Evolutionary conservation across 2,888 invertebrate genomes (phyloP).

Genomic region (Ceraclea dissimilis): DNA sequence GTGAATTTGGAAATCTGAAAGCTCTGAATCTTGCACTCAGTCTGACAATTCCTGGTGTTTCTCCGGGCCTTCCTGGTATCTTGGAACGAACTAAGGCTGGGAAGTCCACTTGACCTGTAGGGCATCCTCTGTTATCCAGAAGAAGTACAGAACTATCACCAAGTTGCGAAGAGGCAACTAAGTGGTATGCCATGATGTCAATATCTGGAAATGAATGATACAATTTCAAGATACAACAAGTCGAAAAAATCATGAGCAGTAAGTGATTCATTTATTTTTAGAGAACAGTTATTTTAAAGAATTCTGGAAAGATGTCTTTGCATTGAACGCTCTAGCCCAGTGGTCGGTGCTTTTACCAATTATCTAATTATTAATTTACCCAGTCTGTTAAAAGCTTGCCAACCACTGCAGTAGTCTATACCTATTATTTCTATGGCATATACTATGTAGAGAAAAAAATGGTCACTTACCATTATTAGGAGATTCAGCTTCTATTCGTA

Average conservation of each 20-base stretch:
- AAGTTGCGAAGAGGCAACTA: constrained; percentile 70
- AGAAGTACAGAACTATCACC: constrained; percentile 67
- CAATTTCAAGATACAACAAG: too few species aligned
- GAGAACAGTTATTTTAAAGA: too few species aligned
- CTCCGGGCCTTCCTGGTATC: not conserved
- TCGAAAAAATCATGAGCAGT: too few species aligned
- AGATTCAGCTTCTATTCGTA: constrained; percentile 36
- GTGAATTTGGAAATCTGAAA: constrained; percentile 81
- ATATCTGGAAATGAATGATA: constrained; percentile 17
- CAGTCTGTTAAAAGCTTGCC: too few species aligned
- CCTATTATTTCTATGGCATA: too few species aligned
- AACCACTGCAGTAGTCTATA: too few species aligned
- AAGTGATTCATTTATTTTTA: too few species aligned
- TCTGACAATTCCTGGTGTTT: constrained; percentile 29
- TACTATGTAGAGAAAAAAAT: too few species aligned
- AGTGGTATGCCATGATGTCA: constrained; percentile 69
- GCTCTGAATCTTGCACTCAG: constrained; percentile 66
- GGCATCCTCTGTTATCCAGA: constrained; percentile 72
- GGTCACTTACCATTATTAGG: constrained; percentile 17
- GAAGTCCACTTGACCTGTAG: constrained; percentile 61
- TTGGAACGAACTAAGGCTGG: constrained; percentile 41
- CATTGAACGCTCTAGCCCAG: too few species aligned
- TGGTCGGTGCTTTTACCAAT: not conserved
- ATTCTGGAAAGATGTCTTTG: too few species aligned
- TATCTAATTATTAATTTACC: not conserved